A percentile compares a stretch with the other conserved stretches of the same genome.
Evolutionary conservation across 2,888 invertebrate genomes (phyloP).

Genomic region (Neocrepidodera transversa): DNA sequence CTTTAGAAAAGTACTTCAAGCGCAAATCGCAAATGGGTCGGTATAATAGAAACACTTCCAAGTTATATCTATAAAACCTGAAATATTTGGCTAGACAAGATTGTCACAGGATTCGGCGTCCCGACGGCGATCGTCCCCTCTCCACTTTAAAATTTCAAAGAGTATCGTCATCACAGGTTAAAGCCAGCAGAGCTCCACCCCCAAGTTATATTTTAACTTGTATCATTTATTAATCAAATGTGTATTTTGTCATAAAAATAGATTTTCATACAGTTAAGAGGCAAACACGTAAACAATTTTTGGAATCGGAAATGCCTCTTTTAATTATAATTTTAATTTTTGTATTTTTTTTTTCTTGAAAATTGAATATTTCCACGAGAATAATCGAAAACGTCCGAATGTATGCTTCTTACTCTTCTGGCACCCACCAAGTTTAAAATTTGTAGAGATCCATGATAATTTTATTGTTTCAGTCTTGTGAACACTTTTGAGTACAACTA

Average conservation of each 20-base stretch:
- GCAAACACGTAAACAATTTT: not conserved
- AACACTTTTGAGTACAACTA: conserved; percentile 42
- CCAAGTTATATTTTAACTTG: conserved; percentile 35
- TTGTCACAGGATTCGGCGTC: conserved; percentile 33
- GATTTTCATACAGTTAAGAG: conserved; percentile 12
- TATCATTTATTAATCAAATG: conserved; percentile 24
- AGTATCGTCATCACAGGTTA: too few species aligned
- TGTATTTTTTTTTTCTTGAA: conserved; percentile 46
- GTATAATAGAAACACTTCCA: not conserved
- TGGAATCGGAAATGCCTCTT: conserved; percentile 6
- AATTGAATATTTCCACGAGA: conserved; percentile 48
- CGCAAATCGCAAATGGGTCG: not conserved
- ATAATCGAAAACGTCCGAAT: conserved; percentile 54
- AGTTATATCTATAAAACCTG: conserved; percentile 10
- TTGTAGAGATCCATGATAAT: conserved; percentile 51
- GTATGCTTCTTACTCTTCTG: conserved; percentile 47
- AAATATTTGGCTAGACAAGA: conserved; percentile 43
- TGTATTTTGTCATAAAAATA: conserved; percentile 31
- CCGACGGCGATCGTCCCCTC: conserved; percentile 27
- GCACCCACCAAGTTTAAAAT: conserved; percentile 55
- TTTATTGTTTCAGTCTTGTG: conserved; percentile 55
- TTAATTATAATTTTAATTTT: conserved; percentile 31
- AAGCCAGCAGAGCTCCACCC: conserved; percentile 40
- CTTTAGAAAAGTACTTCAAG: not conserved
- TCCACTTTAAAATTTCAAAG: conserved; percentile 19